Evolutionary conservation across 2,888 invertebrate species (phyloP).

Genomic region (Agrypnus murinus): DNA sequence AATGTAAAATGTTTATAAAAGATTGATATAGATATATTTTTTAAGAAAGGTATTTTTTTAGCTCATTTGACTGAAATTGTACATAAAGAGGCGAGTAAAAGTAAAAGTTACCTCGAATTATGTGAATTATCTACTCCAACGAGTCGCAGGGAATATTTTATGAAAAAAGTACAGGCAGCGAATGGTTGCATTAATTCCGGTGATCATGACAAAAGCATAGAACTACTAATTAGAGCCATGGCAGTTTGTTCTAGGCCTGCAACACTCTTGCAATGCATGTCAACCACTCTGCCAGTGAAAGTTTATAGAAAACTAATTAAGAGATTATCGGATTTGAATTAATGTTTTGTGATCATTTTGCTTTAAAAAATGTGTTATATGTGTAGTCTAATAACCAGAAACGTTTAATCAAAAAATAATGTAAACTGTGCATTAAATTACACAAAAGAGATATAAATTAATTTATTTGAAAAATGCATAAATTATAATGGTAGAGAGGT

Average conservation of each 20-base stretch:
- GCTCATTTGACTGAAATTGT: constrained; percentile 44
- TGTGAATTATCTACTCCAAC: constrained; percentile 27
- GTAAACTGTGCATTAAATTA: too few species aligned
- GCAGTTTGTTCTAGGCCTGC: constrained; percentile 45
- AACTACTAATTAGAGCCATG: constrained; percentile 43
- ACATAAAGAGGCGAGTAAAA: constrained; percentile 36
- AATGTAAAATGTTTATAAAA: constrained; percentile 29
- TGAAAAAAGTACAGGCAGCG: constrained; percentile 41
- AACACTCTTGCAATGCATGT: constrained; percentile 43
- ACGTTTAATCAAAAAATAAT: too few species aligned
- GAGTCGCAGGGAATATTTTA: constrained; percentile 41
- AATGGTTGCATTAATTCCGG: constrained; percentile 33
- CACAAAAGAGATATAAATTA: too few species aligned
- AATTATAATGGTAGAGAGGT: too few species aligned
- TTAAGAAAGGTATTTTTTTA: constrained; percentile 22
- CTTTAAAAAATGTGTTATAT: too few species aligned
- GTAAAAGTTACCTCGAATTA: constrained; percentile 12
- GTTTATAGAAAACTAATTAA: constrained; percentile 40
- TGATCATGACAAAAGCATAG: constrained; percentile 30
- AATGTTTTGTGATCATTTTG: neutral
- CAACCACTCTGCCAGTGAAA: constrained; percentile 35
- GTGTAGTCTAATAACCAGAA: too few species aligned
- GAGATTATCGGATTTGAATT: constrained; percentile 39
- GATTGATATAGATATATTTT: neutral
- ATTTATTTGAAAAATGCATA: too few species aligned